Base-by-base conservation (phyloP, 2,797 vertebrate species). In the Neosilurus mollespiculum region DNA sequence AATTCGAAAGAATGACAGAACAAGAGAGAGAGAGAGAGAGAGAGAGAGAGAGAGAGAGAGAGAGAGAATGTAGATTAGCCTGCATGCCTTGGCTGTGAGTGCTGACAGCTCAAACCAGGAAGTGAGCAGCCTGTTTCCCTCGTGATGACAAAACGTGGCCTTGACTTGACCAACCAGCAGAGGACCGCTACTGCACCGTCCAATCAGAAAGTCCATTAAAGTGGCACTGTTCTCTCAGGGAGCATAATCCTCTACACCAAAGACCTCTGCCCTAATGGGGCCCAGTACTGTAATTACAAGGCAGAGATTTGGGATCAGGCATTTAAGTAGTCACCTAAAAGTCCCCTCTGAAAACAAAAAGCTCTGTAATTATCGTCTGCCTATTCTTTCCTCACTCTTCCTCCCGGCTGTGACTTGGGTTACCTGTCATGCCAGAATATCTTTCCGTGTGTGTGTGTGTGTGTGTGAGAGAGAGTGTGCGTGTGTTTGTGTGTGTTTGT, bases 261-360 rank as follows among this genome's bases (percentile, higher is more conserved):
- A 94, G 93, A 93, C 93, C 93, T 95, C 92, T 94, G 92, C 91
- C 93, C 94, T 94, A 94, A 95, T 94, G 92, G 93, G 94, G 93
- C 93, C 94, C 94, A 93, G 93, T 94, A 94, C 94, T 95, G 92
- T 95, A 95, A 95, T 95, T 95, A 95, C 93, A 95, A 95, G 94
- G 94, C 93, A 94, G 93, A 93, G 92, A 95, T 95, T 95, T 95
- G 91, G 93, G 93, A 95, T 95, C 94, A 94, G 93, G 93, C 94
- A 93, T 92, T 94, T 95, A 94, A 94, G 93, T 94, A 94, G 94
- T 93, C 93, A 93, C 93, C 92, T 92, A 94, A 95, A 93, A 82
- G 95, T 93, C 94, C 92, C 87, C 92, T 70, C 91, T 90, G 92
- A 95, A 95, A 94, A 95, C 94, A 94, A 95, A 95, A 95, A 93